phyloP scores from a whole-genome alignment of 2,888 invertebrate genomes.

The Eilema griseolum region DNA sequence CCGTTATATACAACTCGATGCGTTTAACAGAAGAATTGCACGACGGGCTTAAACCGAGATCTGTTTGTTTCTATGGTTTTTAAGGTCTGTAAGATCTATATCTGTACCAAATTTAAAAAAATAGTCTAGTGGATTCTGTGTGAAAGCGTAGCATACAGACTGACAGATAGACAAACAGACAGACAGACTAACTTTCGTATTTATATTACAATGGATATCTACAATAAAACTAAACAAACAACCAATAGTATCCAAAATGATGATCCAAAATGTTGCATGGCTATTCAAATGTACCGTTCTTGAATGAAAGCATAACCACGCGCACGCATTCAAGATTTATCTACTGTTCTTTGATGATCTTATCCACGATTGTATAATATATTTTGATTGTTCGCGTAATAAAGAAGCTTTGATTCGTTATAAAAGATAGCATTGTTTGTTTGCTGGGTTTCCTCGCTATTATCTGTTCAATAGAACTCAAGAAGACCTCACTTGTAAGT shows the following conservation, averaged over 20 bases:
- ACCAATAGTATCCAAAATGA: no score
- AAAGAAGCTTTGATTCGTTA: not conserved
- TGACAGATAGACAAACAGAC: no score
- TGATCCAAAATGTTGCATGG: conserved; percentile 37
- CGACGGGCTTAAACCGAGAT: not conserved
- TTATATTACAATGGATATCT: no score
- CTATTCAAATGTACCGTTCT: conserved; percentile 47
- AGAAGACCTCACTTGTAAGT: no score
- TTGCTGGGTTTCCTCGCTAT: not conserved
- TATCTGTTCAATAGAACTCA: not conserved
- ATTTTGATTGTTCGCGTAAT: no score
- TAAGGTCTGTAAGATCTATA: no score
- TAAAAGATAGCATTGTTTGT: not conserved
- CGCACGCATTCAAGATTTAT: conserved; percentile 34
- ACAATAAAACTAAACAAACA: no score
- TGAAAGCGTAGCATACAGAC: no score
- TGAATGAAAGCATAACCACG: conserved; percentile 28
- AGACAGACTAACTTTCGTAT: no score
- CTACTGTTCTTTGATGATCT: conserved; percentile 6
- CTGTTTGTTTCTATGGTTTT: not conserved
- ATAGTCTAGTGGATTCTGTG: no score
- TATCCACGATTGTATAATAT: conserved; percentile 3
- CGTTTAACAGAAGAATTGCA: conserved; percentile 25
- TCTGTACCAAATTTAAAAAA: no score
- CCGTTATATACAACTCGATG: conserved; percentile 32